Conservation (phyloP, 2,888 invertebrate genomes). For the Caenorhabditis afra region DNA sequence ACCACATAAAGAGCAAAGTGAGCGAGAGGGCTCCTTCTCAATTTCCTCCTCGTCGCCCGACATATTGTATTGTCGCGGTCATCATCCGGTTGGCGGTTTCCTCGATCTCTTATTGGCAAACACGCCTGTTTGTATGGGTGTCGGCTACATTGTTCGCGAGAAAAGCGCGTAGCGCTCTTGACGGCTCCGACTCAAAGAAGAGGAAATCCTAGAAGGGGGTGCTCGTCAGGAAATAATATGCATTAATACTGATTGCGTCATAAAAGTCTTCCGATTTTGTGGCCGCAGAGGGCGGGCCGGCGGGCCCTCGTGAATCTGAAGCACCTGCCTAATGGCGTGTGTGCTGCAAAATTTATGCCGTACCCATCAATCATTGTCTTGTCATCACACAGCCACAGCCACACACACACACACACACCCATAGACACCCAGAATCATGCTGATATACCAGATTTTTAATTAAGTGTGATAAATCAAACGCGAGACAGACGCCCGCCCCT, state of each 20-base stretch:
- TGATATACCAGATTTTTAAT: conserved; percentile 50
- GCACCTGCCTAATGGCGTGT: conserved; percentile 6
- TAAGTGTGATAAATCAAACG: conserved; percentile 44
- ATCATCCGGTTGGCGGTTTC: conserved; percentile 43
- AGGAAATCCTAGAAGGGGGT: conserved; percentile 6
- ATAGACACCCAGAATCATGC: background rate
- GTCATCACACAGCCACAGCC: conserved; percentile 2
- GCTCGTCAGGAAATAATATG: no score
- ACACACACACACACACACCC: conserved; percentile 7
- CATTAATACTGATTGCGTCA: conserved; percentile 30
- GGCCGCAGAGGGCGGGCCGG: background rate
- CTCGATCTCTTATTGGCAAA: conserved; percentile 9
- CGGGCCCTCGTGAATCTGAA: conserved; percentile 31
- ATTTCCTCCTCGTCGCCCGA: conserved; percentile 12
- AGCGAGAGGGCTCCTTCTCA: conserved; percentile 12
- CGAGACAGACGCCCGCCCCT: background rate
- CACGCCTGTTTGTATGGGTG: conserved; percentile 3
- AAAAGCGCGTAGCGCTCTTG: conserved; percentile 19
- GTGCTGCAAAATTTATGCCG: conserved; percentile 13
- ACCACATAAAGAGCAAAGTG: no score
- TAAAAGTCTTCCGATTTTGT: conserved; percentile 12
- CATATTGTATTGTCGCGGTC: conserved; percentile 32
- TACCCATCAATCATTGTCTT: conserved; percentile 22
- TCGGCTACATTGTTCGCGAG: conserved; percentile 28
- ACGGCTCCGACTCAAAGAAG: conserved; percentile 36